Evolutionary conservation across 2,797 vertebrate species (phyloP).

Genomic region (Odontamblyopus rebecca): DNA sequence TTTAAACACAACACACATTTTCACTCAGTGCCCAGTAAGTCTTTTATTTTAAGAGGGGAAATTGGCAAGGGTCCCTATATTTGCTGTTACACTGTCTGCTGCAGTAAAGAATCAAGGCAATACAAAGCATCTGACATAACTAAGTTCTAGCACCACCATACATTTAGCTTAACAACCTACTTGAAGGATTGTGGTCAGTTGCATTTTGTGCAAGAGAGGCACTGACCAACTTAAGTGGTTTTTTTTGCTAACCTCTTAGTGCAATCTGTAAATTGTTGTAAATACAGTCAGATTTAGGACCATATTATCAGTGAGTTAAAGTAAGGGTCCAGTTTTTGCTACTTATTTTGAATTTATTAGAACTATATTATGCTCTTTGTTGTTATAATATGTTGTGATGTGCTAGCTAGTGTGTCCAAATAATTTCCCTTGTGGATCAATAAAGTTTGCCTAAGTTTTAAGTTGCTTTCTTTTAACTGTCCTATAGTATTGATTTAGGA

Average conservation of each 20-base stretch:
- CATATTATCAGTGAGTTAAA: too few species aligned
- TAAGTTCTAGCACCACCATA: background rate
- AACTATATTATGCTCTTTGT: too few species aligned
- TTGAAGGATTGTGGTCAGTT: background rate
- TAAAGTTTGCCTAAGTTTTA: too few species aligned
- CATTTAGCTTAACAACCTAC: background rate
- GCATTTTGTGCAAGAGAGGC: background rate
- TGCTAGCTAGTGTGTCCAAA: too few species aligned
- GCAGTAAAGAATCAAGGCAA: background rate
- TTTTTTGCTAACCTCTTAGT: background rate
- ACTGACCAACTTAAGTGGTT: background rate
- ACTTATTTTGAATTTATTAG: too few species aligned
- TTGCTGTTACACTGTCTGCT: constrained; percentile 14
- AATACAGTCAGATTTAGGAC: too few species aligned
- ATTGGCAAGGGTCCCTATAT: constrained; percentile 26
- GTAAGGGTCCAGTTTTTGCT: too few species aligned
- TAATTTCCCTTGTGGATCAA: too few species aligned
- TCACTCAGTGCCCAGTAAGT: constrained; percentile 36
- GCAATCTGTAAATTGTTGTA: background rate
- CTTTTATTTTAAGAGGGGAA: constrained; percentile 33
- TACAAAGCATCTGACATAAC: background rate
- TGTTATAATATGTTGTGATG: too few species aligned
- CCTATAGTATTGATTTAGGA: too few species aligned
- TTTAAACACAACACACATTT: constrained; percentile 71
- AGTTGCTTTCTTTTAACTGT: too few species aligned